These are phyloP conservation scores for Hermaeophaga mercurialis DNA, from an alignment of 2,888 invertebrate genomes.

Conservation along the genomic window DNA sequence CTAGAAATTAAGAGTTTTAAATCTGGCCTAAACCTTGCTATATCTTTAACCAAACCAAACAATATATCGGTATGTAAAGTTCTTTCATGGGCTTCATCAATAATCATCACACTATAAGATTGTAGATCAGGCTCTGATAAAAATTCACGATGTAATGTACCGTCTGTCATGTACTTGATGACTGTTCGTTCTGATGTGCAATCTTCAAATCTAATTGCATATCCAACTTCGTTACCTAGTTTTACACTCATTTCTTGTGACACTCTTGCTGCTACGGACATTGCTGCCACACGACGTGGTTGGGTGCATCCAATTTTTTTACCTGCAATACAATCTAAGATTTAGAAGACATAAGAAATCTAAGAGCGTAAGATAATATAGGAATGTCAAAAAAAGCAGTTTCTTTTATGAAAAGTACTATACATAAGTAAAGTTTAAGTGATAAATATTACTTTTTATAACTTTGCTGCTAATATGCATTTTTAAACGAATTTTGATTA, in stretches of 20 bases:
- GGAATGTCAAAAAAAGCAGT: too few relatives aligned
- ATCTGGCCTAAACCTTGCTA: conserved; percentile 86
- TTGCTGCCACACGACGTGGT: conserved; percentile 96
- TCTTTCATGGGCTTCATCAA: conserved; percentile 99
- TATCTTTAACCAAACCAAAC: conserved; percentile 96
- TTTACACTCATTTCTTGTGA: conserved; percentile 98
- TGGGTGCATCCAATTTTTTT: conserved; percentile 90
- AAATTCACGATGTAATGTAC: conserved; percentile 96
- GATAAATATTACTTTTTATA: too few relatives aligned
- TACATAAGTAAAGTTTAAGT: too few relatives aligned
- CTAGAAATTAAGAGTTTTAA: conserved; percentile 96
- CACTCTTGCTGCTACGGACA: conserved; percentile 99
- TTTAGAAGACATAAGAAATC: conserved; percentile 2
- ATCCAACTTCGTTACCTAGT: conserved; percentile 89
- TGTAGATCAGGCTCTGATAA: conserved; percentile 95
- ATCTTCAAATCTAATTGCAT: conserved; percentile 97
- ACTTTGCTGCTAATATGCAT: too few relatives aligned
- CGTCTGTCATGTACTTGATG: conserved; percentile 99
- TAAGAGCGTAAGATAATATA: too few relatives aligned
- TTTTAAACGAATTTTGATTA: too few relatives aligned
- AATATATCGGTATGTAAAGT: conserved; percentile 98
- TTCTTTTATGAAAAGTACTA: too few relatives aligned
- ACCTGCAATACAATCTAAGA: too few relatives aligned
- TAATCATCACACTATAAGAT: conserved; percentile 97
- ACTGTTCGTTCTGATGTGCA: conserved; percentile 97